These are phyloP conservation scores for Phaethon lepturus DNA, from an alignment of 2,113 vertebrate genomes.

Conservation along the genomic window DNA sequence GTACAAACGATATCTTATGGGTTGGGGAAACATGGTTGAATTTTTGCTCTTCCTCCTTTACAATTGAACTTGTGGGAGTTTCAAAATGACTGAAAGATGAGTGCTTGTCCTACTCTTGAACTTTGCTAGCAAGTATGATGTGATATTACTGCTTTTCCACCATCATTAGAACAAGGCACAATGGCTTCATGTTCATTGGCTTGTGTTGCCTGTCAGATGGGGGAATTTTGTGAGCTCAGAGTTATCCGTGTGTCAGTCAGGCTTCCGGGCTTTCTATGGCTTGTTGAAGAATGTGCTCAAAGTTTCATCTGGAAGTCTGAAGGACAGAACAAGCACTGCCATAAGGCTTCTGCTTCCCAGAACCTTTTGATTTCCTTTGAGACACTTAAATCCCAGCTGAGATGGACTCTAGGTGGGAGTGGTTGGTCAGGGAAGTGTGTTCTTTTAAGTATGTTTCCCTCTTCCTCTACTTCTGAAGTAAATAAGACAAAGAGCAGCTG, in stretches of 20 bases:
- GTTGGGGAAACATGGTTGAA: background rate
- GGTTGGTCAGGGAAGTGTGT: background rate
- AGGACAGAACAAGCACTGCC: background rate
- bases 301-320: background rate
- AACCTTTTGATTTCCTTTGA: slow-evolving; percentile 26
- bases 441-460: background rate
- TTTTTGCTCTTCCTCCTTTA: background rate
- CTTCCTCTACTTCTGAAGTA: background rate
- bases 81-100: background rate
- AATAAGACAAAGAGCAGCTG: background rate
- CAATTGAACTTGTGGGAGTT: background rate
- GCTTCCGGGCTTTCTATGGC: background rate
- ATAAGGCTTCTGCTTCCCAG: slow-evolving; percentile 23
- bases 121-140: background rate
- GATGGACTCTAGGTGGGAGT: slow-evolving; percentile 1
- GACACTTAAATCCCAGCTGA: slow-evolving; percentile 34
- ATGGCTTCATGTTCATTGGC: background rate
- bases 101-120: background rate
- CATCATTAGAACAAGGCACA: background rate
- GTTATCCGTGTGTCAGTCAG: background rate
- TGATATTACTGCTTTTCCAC: background rate
- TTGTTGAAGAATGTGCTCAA: background rate
- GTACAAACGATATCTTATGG: background rate
- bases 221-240: background rate
- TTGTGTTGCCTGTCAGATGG: background rate